phyloP scores from a whole-genome alignment of 2,888 invertebrate genomes.

The Nomada fucata region DNA sequence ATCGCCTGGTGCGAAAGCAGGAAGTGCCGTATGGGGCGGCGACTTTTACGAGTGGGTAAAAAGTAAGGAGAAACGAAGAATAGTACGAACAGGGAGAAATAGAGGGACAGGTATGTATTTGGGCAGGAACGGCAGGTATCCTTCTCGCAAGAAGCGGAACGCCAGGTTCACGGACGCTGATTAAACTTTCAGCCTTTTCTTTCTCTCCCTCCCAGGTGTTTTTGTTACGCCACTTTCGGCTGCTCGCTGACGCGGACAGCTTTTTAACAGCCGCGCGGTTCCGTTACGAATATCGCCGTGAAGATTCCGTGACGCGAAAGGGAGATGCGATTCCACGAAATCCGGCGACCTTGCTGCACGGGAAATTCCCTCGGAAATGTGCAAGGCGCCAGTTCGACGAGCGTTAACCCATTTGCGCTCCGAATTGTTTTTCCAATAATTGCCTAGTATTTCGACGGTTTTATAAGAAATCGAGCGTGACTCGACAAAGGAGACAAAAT shows the following conservation, averaged over 20 bases:
- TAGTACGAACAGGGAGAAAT: neutral
- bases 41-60: neutral
- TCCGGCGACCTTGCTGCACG: slow-evolving; percentile 27
- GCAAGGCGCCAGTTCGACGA: neutral
- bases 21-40: neutral
- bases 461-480: too few relatives aligned
- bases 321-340: slow-evolving; percentile 31
- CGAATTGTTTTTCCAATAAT: too few relatives aligned
- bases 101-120: slow-evolving; percentile 48
- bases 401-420: neutral
- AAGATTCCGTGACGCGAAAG: slow-evolving; percentile 43
- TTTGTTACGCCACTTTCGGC: slow-evolving; percentile 29
- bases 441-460: too few relatives aligned
- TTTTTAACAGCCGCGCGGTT: slow-evolving; percentile 55
- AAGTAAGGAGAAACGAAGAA: neutral
- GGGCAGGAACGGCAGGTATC: slow-evolving; percentile 48
- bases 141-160: slow-evolving; percentile 50
- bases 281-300: slow-evolving; percentile 63
- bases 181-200: slow-evolving; percentile 49
- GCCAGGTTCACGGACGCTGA: slow-evolving; percentile 42
- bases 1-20: neutral
- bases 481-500: too few relatives aligned
- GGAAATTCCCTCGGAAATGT: slow-evolving; percentile 36
- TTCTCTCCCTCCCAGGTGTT: neutral
- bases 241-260: slow-evolving; percentile 5